Evolutionary conservation across 2,113 vertebrate genomes (phyloP).

Genomic region (Andinoacara biseriatus): DNA sequence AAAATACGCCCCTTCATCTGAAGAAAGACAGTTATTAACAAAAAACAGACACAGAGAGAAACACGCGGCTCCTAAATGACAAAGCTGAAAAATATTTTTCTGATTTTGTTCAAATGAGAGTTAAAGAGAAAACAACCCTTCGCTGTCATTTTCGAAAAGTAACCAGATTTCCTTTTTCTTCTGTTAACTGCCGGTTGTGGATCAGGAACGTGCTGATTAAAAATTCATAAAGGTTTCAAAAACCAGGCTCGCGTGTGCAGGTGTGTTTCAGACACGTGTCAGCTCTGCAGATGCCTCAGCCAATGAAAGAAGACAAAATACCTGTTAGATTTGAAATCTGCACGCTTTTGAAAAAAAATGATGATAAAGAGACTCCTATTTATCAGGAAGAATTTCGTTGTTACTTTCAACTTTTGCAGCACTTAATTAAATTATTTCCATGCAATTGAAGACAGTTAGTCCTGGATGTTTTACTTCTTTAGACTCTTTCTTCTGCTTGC

Average conservation of each 20-base stretch:
- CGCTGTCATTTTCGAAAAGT: background rate
- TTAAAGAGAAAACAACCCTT: background rate
- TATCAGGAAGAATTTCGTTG: no score
- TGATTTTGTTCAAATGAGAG: background rate
- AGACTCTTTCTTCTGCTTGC: no score
- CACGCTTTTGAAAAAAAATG: background rate
- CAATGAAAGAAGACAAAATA: background rate
- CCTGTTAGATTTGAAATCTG: background rate
- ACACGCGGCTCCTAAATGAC: background rate
- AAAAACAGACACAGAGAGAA: rapidly evolving
- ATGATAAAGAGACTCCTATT: no score
- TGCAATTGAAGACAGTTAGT: no score
- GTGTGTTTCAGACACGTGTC: background rate
- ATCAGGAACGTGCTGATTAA: background rate
- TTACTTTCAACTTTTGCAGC: no score
- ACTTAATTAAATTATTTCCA: no score
- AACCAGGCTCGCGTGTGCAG: background rate
- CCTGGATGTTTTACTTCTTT: no score
- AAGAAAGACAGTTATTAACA: rapidly evolving
- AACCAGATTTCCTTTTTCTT: background rate
- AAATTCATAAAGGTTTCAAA: background rate
- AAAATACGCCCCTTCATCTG: background rate
- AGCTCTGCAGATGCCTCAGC: background rate
- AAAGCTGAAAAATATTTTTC: background rate
- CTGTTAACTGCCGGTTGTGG: background rate